phyloP scores from a whole-genome alignment of 1,140 invertebrate species.

The Bombus difficillimus region DNA sequence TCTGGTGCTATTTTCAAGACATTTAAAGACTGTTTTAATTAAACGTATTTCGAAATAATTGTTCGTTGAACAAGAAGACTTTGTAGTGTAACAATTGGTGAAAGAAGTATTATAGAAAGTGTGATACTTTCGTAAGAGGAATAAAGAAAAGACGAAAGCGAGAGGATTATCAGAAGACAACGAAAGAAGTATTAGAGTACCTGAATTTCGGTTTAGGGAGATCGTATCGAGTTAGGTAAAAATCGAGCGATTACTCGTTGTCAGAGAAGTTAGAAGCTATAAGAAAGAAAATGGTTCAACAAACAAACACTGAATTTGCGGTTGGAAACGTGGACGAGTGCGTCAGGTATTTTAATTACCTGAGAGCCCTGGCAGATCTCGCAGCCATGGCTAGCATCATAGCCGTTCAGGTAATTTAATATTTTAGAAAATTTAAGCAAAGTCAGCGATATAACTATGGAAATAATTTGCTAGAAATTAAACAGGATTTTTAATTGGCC shows the following conservation, averaged over 20 bases:
- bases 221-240: too few relatives aligned
- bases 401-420: slow-evolving; percentile 73
- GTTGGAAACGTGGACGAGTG: slow-evolving; percentile 69
- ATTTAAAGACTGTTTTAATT: too few relatives aligned
- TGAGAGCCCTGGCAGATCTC: slow-evolving; percentile 74
- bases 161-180: not conserved
- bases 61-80: too few relatives aligned
- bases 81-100: too few relatives aligned
- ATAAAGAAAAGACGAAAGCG: slow-evolving; percentile 15
- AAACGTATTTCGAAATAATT: too few relatives aligned
- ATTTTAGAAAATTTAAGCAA: not conserved
- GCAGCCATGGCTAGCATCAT: slow-evolving; percentile 76
- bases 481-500: too few relatives aligned
- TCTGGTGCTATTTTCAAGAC: not conserved
- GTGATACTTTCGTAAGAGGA: too few relatives aligned
- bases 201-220: not conserved
- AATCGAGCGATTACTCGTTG: not conserved
- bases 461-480: too few relatives aligned
- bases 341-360: slow-evolving; percentile 68
- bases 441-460: too few relatives aligned
- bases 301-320: slow-evolving; percentile 63
- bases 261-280: not conserved
- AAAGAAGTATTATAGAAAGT: not conserved
- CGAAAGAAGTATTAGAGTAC: not conserved
- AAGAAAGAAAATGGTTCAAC: slow-evolving; percentile 67